A percentile compares a stretch with the other conserved stretches of the same genome.
Conservation (phyloP, 2,113 vertebrate species). For the Bothrops jararaca region DNA sequence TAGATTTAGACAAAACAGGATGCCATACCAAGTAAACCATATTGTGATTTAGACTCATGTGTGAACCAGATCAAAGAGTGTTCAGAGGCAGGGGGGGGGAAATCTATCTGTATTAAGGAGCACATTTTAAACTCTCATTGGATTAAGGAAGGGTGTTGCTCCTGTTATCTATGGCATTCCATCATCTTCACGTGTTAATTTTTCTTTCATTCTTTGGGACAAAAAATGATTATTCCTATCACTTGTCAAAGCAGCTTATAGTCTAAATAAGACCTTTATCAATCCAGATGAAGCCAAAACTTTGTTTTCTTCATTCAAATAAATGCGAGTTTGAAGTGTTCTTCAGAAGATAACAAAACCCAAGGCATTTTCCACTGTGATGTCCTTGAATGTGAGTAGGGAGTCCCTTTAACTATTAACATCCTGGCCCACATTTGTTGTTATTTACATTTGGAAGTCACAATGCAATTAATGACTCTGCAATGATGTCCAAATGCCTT, state of each 20-base stretch:
- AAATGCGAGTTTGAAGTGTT: slow-evolving; percentile 15
- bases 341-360: slow-evolving; percentile 25
- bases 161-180: not conserved
- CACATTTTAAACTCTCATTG: not conserved
- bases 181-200: not conserved
- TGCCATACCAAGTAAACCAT: not conserved
- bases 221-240: not conserved
- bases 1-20: not conserved
- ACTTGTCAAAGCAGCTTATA: not conserved
- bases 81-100: not conserved
- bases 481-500: slow-evolving; percentile 19
- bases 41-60: not conserved
- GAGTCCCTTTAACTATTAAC: slow-evolving; percentile 31
- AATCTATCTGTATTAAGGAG: not conserved
- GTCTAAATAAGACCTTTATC: slow-evolving; percentile 16
- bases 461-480: slow-evolving; percentile 29
- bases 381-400: slow-evolving; percentile 15
- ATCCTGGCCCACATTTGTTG: slow-evolving; percentile 24
- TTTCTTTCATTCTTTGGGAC: not conserved
- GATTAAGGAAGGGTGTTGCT: not conserved
- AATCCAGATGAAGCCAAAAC: slow-evolving; percentile 17
- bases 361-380: not conserved
- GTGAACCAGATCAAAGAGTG: not conserved
- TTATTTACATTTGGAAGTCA: slow-evolving; percentile 27
- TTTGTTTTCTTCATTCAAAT: slow-evolving; percentile 6